A percentile compares a stretch with the other conserved stretches of the same genome.
phyloP scores from a whole-genome alignment of 2,113 vertebrate species.

The Eleginops maclovinus region DNA sequence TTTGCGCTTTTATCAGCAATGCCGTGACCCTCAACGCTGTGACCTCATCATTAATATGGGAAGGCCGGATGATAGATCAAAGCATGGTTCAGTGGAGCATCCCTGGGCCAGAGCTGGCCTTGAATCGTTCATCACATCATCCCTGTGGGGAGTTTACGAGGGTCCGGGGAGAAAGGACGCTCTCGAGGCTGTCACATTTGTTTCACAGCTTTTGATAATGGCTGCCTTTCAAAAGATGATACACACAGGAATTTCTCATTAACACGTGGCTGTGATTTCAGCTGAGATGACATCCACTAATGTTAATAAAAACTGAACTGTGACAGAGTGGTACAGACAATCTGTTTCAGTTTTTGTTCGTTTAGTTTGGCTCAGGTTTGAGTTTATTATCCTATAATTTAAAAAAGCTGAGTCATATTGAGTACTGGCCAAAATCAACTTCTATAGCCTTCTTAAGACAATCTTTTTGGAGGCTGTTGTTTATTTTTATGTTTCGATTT shows the following conservation, averaged over 20 bases:
- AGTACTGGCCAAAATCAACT: background rate
- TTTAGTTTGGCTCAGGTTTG: background rate
- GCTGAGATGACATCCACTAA: slow-evolving; percentile 44
- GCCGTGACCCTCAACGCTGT: slow-evolving; percentile 82
- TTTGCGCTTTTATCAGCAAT: slow-evolving; percentile 82
- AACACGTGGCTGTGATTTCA: slow-evolving; percentile 58
- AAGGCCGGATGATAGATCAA: slow-evolving; percentile 83
- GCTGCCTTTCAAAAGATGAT: slow-evolving; percentile 70
- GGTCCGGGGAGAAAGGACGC: slow-evolving; percentile 65
- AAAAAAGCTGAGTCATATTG: background rate
- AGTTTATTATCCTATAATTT: slow-evolving; percentile 1
- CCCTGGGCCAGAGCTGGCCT: slow-evolving; percentile 79
- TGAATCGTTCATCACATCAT: slow-evolving; percentile 81
- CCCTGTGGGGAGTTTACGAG: slow-evolving; percentile 73
- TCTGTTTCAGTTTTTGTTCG: slow-evolving; percentile 30
- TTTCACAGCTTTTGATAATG: slow-evolving; percentile 78
- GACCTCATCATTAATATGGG: slow-evolving; percentile 87
- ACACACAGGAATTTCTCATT: slow-evolving; percentile 53
- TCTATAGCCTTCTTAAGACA: background rate
- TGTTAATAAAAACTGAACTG: slow-evolving; percentile 39
- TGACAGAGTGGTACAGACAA: slow-evolving; percentile 9
- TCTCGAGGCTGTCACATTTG: slow-evolving; percentile 77
- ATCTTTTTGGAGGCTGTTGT: background rate
- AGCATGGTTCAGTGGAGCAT: slow-evolving; percentile 81
- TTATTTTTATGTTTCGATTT: background rate